These are phyloP conservation scores for Sycophila sp. DNA, from an alignment of 1,140 invertebrate species.

Conservation along the genomic window DNA sequence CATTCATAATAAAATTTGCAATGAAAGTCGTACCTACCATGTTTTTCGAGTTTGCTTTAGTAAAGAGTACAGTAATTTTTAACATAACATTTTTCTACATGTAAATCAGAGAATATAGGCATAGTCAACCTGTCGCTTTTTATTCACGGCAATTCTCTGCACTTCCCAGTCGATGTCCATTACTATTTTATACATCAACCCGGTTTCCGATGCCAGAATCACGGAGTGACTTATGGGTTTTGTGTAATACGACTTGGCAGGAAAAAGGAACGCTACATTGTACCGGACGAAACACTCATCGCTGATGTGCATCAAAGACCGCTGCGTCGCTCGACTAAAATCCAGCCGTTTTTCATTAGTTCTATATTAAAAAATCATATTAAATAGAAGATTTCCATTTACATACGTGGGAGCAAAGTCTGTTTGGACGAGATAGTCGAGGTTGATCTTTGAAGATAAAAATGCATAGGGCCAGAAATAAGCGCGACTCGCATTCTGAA, in stretches of 20 bases:
- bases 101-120: background rate
- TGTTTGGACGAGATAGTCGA: conserved; percentile 75
- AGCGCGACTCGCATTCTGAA: conserved; percentile 75
- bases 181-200: conserved; percentile 72
- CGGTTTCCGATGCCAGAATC: conserved; percentile 70
- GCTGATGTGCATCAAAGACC: conserved; percentile 74
- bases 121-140: conserved; percentile 59
- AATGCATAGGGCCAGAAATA: conserved; percentile 80
- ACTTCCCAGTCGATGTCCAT: conserved; percentile 76
- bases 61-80: too few relatives aligned
- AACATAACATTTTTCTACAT: too few relatives aligned
- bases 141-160: conserved; percentile 68
- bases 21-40: too few relatives aligned
- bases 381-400: background rate
- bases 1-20: too few relatives aligned
- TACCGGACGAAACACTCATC: conserved; percentile 77
- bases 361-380: background rate
- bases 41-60: too few relatives aligned
- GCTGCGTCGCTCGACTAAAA: conserved; percentile 64
- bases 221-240: conserved; percentile 70
- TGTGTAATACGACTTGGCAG: conserved; percentile 71
- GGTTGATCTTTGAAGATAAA: conserved; percentile 72
- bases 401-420: conserved; percentile 73
- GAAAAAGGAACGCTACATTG: conserved; percentile 71
- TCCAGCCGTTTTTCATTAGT: background rate